Base-by-base conservation (phyloP, 2,797 vertebrate genomes). In the Neostethus bicornis region DNA sequence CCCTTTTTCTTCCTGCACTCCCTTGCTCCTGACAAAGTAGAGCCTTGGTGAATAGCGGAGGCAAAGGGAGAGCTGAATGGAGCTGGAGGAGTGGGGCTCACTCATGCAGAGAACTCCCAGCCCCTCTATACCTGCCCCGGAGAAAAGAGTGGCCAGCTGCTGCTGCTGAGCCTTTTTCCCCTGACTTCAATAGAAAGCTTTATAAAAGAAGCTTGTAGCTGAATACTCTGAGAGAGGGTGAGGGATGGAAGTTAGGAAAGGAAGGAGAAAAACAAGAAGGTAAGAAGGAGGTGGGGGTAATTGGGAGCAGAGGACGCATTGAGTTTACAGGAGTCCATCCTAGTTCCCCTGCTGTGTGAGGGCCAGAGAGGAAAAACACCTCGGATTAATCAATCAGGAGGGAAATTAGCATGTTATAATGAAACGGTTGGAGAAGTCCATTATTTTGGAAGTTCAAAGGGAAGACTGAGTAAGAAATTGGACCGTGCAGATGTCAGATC, bases 401-500 rank as follows among this genome's bases (percentile, higher is more conserved):
- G 87, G 82, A 89, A 90, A 92, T 90, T 85, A 91, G 85, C 87
- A 87, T 88, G 85, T 73, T 83, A 75, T 88, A 87, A 91, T 87
- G 84, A 91, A 86, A 86, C 73, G 2, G 48, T 60, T 53, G 73
- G 70, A 76, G 75, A 70, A 70, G 80, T 87, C 82, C 65, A 77
- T 90, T 88, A 86, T 90, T 77, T 65, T 70, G 34, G 37, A 44
- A 70, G 76, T 86, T 91, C 84, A 90, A 91, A 89, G 79, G 46
- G 69, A 70, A 66, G 71, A 38, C 68, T 73, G 74, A 67, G 81
- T 83, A 77, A 78, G 85, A 80, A 82, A 77, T 67, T 41, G 61
- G 62, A 71, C 61, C 84, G 56, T 69, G 43, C 19, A 20, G 57
- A 72, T 49, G 54, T 80, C 80, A 84, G 78, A 79, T 67, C 47